Evolutionary conservation across 2,113 vertebrate species (phyloP).

Genomic region (Paedocypris sp.): DNA sequence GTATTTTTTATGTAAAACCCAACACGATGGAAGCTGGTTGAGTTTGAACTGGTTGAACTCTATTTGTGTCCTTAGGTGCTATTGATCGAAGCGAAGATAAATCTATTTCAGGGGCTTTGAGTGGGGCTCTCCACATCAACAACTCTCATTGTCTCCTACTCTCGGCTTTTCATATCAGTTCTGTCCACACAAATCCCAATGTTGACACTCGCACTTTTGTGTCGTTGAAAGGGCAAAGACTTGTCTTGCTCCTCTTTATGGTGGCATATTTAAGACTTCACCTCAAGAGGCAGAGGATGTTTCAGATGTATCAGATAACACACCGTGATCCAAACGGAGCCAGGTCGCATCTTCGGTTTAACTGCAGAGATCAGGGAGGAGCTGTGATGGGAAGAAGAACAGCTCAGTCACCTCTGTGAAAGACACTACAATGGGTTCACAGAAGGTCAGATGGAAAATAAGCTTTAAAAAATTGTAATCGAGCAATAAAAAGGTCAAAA

Average conservation of each 20-base stretch:
- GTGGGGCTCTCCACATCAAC: not conserved
- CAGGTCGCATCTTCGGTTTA: constrained; percentile 2
- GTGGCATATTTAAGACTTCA: no score
- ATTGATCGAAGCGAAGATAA: constrained; percentile 38
- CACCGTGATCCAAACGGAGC: constrained; percentile 13
- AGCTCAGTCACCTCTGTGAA: constrained; percentile 15
- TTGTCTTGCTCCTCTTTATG: no score
- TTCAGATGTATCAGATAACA: constrained; percentile 7
- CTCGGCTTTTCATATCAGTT: not conserved
- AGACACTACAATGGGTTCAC: not conserved
- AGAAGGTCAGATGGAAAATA: no score
- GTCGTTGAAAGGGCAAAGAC: not conserved
- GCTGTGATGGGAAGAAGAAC: not conserved
- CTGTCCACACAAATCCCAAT: not conserved
- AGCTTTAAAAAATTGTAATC: no score
- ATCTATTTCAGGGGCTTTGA: constrained; percentile 8
- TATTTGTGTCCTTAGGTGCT: constrained; percentile 6
- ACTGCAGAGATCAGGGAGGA: constrained; percentile 34
- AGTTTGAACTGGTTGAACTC: constrained; percentile 2
- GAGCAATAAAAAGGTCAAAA: no score
- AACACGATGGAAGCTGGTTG: no score
- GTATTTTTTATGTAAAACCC: no score
- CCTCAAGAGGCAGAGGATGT: not conserved
- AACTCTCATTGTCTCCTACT: not conserved
- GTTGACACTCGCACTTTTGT: not conserved